Percentiles rank a stretch among this genome's conserved stretches.
These are phyloP conservation scores for Neomonachus schauinslandi DNA, from an alignment of 2,113 vertebrate genomes.

Conservation along the genomic window DNA sequence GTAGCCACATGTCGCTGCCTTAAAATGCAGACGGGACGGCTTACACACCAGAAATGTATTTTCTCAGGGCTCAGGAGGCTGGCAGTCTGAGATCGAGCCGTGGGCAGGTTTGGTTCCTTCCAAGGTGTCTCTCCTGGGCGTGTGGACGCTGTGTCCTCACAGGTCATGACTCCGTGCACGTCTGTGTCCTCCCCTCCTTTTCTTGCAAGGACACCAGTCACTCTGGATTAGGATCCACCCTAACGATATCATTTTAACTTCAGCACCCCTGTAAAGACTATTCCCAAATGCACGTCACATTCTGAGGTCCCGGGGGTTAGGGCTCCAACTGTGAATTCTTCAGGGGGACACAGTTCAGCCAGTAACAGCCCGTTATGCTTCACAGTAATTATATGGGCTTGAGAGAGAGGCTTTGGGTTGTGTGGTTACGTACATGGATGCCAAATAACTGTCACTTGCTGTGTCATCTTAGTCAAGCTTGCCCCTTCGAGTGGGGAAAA, in stretches of 20 bases:
- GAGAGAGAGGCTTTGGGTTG: neutral
- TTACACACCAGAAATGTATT: neutral
- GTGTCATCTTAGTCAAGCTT: neutral
- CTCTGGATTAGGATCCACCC: neutral
- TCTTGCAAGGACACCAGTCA: neutral
- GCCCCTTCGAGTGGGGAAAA: neutral
- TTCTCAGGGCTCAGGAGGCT: neutral
- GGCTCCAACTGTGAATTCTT: neutral
- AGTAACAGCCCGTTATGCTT: neutral
- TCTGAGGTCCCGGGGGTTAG: neutral
- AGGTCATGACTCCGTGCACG: neutral
- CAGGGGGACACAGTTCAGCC: neutral
- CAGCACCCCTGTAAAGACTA: neutral
- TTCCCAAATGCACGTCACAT: neutral
- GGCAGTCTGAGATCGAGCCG: neutral
- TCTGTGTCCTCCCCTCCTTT: neutral
- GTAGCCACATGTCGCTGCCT: neutral
- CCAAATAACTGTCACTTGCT: neutral
- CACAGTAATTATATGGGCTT: neutral
- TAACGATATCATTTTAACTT: neutral
- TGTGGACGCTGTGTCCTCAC: neutral
- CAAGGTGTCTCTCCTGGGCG: neutral
- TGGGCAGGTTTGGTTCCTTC: neutral
- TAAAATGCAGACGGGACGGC: neutral
- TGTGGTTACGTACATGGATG: neutral